Evolutionary conservation across 2,888 invertebrate species (phyloP).

Genomic region (Parelbella ahira): DNA sequence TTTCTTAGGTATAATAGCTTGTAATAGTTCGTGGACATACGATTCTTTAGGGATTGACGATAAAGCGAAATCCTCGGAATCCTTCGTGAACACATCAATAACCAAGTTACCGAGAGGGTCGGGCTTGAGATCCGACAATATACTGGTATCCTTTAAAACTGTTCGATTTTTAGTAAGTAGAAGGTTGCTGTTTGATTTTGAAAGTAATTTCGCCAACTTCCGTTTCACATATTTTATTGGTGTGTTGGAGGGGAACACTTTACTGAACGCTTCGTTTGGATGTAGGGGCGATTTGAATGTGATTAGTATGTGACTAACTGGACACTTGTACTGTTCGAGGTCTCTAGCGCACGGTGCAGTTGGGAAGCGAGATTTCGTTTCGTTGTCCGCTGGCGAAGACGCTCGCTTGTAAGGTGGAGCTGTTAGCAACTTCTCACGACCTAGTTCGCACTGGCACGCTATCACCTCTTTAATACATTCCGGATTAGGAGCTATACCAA

Average conservation of each 20-base stretch:
- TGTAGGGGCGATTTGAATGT: conserved; percentile 64
- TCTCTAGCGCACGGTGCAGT: conserved; percentile 64
- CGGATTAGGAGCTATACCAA: conserved; percentile 49
- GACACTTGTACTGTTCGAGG: conserved; percentile 57
- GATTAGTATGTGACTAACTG: conserved; percentile 61
- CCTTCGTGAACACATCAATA: conserved; percentile 69
- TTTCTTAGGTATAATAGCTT: conserved; percentile 61
- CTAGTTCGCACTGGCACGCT: conserved; percentile 67
- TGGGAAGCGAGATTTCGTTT: conserved; percentile 46
- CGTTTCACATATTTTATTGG: conserved; percentile 65
- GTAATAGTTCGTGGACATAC: conserved; percentile 63
- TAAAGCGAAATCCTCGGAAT: conserved; percentile 62
- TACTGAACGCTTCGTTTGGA: conserved; percentile 60
- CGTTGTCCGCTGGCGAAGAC: conserved; percentile 41
- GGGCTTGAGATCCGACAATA: conserved; percentile 60
- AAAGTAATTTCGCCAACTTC: conserved; percentile 65
- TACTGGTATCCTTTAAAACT: conserved; percentile 60
- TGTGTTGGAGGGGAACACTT: conserved; percentile 69
- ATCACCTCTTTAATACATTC: conserved; percentile 47
- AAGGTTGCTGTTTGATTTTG: conserved; percentile 58
- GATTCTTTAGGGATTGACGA: conserved; percentile 65
- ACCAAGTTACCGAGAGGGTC: conserved; percentile 60
- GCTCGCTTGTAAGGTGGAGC: conserved; percentile 60
- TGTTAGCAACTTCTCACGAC: conserved; percentile 67
- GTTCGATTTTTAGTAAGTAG: conserved; percentile 64